These are phyloP conservation scores for Spilosoma lubricipeda DNA, from an alignment of 2,888 invertebrate species.

Conservation along the genomic window DNA sequence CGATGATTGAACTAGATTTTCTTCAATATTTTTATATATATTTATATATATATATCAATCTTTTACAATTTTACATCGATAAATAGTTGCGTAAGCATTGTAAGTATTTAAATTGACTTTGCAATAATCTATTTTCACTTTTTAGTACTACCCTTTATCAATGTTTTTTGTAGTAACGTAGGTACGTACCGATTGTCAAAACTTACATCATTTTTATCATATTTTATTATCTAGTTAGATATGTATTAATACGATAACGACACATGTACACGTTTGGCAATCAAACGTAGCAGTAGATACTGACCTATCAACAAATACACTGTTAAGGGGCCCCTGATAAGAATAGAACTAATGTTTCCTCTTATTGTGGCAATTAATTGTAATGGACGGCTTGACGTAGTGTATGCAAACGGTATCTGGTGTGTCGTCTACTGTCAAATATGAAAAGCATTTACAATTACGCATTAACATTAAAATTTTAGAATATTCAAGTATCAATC, in stretches of 20 bases:
- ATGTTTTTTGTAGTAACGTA: neutral
- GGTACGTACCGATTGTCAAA: neutral
- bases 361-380: neutral
- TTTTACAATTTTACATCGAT: no score
- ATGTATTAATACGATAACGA: neutral
- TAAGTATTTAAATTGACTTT: no score
- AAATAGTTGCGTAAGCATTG: no score
- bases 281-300: neutral
- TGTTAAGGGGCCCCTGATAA: neutral
- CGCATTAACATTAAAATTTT: neutral
- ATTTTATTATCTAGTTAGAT: neutral
- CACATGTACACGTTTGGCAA: neutral
- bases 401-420: neutral
- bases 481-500: neutral
- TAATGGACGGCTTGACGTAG: neutral
- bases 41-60: neutral
- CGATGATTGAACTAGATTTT: no score
- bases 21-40: no score
- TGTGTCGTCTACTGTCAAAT: neutral
- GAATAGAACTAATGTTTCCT: neutral
- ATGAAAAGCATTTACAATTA: neutral
- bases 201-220: neutral
- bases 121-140: no score
- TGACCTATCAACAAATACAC: neutral
- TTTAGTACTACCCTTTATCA: no score